A percentile compares a stretch with the other conserved stretches of the same genome.
These are phyloP conservation scores for Watsonalla binaria DNA, from an alignment of 2,888 invertebrate genomes.

Conservation along the genomic window DNA sequence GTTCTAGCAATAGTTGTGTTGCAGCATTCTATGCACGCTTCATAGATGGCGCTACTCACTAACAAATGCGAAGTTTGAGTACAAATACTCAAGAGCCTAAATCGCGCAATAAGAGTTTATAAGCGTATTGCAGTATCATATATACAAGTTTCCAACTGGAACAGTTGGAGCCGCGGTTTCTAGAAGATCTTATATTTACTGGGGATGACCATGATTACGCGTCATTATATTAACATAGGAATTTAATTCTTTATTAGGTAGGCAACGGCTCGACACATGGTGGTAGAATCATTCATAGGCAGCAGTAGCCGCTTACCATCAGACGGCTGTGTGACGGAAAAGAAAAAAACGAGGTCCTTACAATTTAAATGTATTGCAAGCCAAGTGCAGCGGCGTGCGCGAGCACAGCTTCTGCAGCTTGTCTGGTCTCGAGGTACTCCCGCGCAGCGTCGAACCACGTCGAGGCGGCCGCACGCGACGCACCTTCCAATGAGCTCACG, in stretches of 20 bases:
- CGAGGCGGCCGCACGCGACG: slow-evolving; percentile 87
- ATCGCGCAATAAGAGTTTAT: no score
- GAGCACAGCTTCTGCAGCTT: slow-evolving; percentile 92
- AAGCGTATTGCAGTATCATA: no score
- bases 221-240: no score
- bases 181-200: background rate
- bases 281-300: background rate
- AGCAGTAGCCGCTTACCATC: background rate
- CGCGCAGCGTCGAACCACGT: slow-evolving; percentile 92
- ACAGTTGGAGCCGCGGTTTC: background rate
- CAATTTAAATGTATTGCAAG: slow-evolving; percentile 54
- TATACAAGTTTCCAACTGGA: background rate
- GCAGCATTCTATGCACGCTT: background rate
- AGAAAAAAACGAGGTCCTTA: slow-evolving; percentile 2
- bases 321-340: background rate
- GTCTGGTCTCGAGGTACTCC: slow-evolving; percentile 91
- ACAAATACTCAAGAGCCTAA: no score
- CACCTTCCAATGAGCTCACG: slow-evolving; percentile 92
- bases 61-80: background rate
- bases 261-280: background rate
- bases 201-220: no score
- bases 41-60: background rate
- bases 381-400: slow-evolving; percentile 92
- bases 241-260: no score
- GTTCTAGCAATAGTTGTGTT: background rate